Conservation (phyloP, 1,140 invertebrate genomes). For the Zelostemma sp. region DNA sequence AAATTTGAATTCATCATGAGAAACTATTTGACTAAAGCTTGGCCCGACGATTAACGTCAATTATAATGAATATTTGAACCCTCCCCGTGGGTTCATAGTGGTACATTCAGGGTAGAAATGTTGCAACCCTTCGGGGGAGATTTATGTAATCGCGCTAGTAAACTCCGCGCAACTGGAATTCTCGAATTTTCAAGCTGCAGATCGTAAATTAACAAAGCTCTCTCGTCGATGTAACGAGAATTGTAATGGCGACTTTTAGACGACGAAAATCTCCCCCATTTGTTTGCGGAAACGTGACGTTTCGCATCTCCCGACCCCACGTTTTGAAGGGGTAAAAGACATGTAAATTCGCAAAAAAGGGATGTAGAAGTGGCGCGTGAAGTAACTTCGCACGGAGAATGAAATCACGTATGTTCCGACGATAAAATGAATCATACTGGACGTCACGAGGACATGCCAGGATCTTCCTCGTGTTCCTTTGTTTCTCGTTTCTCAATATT, state of each 20-base stretch:
- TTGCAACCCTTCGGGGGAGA: slow-evolving; percentile 33
- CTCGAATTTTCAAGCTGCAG: slow-evolving; percentile 48
- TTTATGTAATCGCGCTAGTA: slow-evolving; percentile 44
- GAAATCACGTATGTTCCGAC: slow-evolving; percentile 1
- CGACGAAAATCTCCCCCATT: no score
- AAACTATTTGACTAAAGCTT: slow-evolving; percentile 42
- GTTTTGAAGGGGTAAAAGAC: no score
- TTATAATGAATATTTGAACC: slow-evolving; percentile 51
- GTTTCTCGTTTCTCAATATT: slow-evolving; percentile 26
- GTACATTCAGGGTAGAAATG: slow-evolving; percentile 28
- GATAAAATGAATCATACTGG: slow-evolving; percentile 17
- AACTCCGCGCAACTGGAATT: slow-evolving; percentile 46
- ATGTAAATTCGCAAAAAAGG: no score
- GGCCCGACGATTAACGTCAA: slow-evolving; percentile 49
- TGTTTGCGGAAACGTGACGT: no score
- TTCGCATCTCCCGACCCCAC: no score
- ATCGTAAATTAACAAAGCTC: slow-evolving; percentile 34
- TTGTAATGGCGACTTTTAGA: no score
- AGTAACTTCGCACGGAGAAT: no score
- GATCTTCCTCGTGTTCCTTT: slow-evolving; percentile 26
- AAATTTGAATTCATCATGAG: slow-evolving; percentile 39
- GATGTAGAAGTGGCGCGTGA: no score
- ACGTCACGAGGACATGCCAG: slow-evolving; percentile 14
- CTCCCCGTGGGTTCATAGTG: slow-evolving; percentile 35
- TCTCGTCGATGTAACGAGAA: slow-evolving; percentile 32